Evolutionary conservation across 2,113 vertebrate species (phyloP).

Genomic region (Perognathus longimembris): DNA sequence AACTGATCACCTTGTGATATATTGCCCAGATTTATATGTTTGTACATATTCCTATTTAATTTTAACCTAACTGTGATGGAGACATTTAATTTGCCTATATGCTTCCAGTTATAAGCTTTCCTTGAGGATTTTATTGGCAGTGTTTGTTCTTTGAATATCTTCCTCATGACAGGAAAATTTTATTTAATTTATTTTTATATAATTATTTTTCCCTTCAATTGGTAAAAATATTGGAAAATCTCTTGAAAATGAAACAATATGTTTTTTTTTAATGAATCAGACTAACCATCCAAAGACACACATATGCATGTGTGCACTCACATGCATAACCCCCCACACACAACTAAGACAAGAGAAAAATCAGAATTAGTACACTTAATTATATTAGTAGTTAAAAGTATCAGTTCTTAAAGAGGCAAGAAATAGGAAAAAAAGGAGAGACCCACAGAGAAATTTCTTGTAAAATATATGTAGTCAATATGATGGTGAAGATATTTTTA

Average conservation of each 20-base stretch:
- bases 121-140: neutral
- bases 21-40: conserved; percentile 76
- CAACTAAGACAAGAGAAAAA: neutral
- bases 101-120: conserved; percentile 58
- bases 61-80: conserved; percentile 86
- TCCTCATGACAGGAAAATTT: neutral
- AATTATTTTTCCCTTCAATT: neutral
- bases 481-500: neutral
- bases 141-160: conserved; percentile 48
- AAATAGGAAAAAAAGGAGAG: neutral
- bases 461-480: neutral
- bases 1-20: conserved; percentile 79
- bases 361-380: neutral
- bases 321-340: rapidly evolving
- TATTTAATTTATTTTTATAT: neutral
- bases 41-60: conserved; percentile 81
- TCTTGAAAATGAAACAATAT: neutral
- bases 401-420: neutral
- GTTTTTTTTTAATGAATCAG: neutral
- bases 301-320: neutral
- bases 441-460: neutral
- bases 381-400: neutral
- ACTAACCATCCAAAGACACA: neutral
- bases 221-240: conserved; percentile 2
- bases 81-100: conserved; percentile 83